Evolutionary conservation across 1,140 invertebrate genomes (phyloP).

Genomic region (Pseudobourletiella spinata): DNA sequence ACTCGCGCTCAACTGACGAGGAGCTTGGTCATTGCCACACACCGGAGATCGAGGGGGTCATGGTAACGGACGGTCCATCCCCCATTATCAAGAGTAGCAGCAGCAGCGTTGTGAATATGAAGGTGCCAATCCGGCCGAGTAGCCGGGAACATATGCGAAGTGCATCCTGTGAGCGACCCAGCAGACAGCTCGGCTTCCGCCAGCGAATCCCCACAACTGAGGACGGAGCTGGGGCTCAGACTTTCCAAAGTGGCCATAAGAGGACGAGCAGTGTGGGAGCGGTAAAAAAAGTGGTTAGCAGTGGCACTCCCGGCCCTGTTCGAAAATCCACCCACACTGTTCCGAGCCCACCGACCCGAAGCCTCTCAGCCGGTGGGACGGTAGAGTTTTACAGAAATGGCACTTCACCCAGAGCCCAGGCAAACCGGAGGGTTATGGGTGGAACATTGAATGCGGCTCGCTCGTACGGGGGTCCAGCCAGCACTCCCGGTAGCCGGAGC

Average conservation of each 20-base stretch:
- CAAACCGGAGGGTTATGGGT: no score
- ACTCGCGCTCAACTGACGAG: conserved; percentile 34
- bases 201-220: conserved; percentile 7
- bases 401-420: no score
- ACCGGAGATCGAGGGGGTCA: neutral
- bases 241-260: neutral
- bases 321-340: neutral
- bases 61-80: conserved; percentile 1
- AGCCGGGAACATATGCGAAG: neutral
- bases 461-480: no score
- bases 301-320: neutral
- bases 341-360: conserved; percentile 12
- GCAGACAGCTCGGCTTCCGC: neutral
- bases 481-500: no score
- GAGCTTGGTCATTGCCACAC: conserved; percentile 15
- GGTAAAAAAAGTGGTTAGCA: neutral
- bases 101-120: conserved; percentile 5
- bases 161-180: conserved; percentile 19
- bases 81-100: conserved; percentile 27
- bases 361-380: conserved; percentile 28
- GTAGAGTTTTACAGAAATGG: conserved; percentile 29
- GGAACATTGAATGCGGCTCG: no score
- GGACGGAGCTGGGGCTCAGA: neutral
- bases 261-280: neutral
- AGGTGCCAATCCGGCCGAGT: neutral